Conservation (phyloP, 2,113 vertebrate genomes). For the Pholis gunnellus region DNA sequence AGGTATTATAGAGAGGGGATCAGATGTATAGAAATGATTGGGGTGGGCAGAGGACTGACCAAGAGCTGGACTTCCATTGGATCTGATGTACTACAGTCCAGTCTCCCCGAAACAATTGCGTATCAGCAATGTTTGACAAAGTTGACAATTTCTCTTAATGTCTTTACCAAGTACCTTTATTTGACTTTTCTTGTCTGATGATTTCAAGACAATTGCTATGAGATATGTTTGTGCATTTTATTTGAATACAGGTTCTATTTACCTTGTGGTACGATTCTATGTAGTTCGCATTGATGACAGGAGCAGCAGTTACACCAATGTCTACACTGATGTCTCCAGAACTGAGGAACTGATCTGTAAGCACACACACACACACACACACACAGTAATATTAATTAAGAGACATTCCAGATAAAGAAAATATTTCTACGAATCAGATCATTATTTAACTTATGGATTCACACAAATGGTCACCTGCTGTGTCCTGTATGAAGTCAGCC, state of each 20-base stretch:
- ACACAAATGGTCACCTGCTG: constrained; percentile 76
- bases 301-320: constrained; percentile 80
- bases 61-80: background rate
- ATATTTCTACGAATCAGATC: background rate
- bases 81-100: background rate
- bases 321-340: constrained; percentile 84
- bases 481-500: constrained; percentile 86
- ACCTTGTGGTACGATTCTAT: constrained; percentile 93
- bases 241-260: background rate
- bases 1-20: background rate
- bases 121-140: background rate
- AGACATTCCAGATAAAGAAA: background rate
- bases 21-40: too few species aligned
- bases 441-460: background rate
- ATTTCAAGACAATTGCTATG: background rate
- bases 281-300: constrained; percentile 85
- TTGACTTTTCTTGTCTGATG: background rate
- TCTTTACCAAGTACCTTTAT: background rate
- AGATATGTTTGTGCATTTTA: background rate
- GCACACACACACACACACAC: background rate
- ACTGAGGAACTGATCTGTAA: constrained; percentile 85
- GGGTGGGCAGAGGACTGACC: background rate
- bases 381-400: background rate
- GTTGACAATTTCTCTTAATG: background rate
- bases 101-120: background rate